Evolutionary conservation across 2,797 vertebrate species (phyloP).

Genomic region (Benthosema pterotum): DNA sequence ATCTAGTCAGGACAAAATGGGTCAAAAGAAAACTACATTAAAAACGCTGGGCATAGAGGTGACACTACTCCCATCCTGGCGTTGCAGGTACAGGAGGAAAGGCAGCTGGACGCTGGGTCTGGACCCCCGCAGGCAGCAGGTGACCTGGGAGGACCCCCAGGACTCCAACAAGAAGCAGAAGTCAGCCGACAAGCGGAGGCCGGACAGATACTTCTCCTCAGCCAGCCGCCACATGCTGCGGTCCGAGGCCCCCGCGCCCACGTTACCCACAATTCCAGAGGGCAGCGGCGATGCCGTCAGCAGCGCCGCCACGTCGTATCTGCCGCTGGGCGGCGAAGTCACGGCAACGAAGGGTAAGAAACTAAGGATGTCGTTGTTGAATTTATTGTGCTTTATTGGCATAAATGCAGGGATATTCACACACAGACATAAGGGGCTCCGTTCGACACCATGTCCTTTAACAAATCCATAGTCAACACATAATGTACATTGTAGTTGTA

Average conservation of each 20-base stretch:
- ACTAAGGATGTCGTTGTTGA: background rate
- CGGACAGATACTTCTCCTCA: constrained; percentile 88
- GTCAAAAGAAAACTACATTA: too few species aligned
- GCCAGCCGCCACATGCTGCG: constrained; percentile 76
- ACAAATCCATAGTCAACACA: too few species aligned
- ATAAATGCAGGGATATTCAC: too few species aligned
- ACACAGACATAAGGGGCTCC: too few species aligned
- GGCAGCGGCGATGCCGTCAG: background rate
- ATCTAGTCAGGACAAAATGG: too few species aligned
- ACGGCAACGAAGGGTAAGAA: constrained; percentile 44
- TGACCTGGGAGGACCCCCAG: constrained; percentile 83
- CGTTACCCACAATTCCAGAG: constrained; percentile 31
- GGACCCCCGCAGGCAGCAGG: constrained; percentile 79
- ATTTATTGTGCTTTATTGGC: too few species aligned
- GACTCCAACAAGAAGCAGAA: constrained; percentile 80
- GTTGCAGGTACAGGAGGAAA: constrained; percentile 88
- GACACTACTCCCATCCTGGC: too few species aligned
- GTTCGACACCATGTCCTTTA: too few species aligned
- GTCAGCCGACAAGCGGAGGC: constrained; percentile 58
- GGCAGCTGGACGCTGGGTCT: constrained; percentile 88
- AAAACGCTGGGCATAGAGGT: too few species aligned
- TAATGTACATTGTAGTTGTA: too few species aligned
- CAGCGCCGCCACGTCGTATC: constrained; percentile 70
- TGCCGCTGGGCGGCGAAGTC: constrained; percentile 74
- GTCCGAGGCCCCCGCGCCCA: constrained; percentile 55